Conservation (phyloP, 2,797 vertebrate genomes). For the Choloepus didactylus region DNA sequence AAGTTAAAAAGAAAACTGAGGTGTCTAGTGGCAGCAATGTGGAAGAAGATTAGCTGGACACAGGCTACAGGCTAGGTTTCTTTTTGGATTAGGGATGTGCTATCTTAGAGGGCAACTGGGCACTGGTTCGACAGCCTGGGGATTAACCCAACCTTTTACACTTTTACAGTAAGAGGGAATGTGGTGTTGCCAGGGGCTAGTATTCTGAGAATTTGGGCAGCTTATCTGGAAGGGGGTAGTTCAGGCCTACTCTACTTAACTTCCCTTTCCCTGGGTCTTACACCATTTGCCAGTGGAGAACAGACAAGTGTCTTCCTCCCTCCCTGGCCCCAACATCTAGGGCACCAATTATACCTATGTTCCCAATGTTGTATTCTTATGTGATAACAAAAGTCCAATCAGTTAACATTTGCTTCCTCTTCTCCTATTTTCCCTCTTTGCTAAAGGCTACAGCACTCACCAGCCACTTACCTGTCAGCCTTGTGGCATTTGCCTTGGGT, state of each 20-base stretch:
- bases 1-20: background rate
- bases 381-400: background rate
- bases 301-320: background rate
- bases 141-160: slow-evolving; percentile 73
- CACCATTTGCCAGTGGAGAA: background rate
- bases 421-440: background rate
- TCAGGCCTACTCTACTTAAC: background rate
- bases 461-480: background rate
- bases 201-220: slow-evolving; percentile 45
- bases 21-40: background rate
- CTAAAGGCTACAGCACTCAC: background rate
- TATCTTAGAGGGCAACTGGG: slow-evolving; percentile 26
- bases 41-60: background rate
- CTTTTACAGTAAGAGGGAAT: slow-evolving; percentile 65
- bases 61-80: slow-evolving; percentile 42
- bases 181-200: slow-evolving; percentile 4
- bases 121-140: background rate
- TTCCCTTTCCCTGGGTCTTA: background rate
- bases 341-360: background rate
- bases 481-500: background rate
- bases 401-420: background rate
- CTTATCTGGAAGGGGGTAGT: background rate
- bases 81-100: slow-evolving; percentile 59
- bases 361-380: background rate
- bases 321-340: background rate